A percentile compares a stretch with the other conserved stretches of the same genome.
Conservation (phyloP, 1,140 invertebrate species). For the Octopus sinensis region DNA sequence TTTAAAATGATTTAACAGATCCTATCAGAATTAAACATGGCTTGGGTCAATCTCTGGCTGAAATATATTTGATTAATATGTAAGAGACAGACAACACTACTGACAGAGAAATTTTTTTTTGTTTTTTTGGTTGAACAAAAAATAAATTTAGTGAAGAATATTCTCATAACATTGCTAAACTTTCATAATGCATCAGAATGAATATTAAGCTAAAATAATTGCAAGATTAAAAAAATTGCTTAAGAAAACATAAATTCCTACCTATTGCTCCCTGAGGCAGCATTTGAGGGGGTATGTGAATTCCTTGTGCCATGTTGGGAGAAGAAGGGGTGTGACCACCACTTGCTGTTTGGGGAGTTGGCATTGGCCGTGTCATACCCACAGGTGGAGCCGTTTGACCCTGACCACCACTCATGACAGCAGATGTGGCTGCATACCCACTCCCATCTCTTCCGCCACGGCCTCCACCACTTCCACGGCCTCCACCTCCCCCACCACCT, state of each 20-base stretch:
- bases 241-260: slow-evolving; percentile 21
- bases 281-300: slow-evolving; percentile 25
- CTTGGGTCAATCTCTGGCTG: too few relatives aligned
- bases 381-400: slow-evolving; percentile 52
- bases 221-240: too few relatives aligned
- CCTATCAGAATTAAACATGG: too few relatives aligned
- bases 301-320: slow-evolving; percentile 24
- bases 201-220: too few relatives aligned
- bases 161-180: too few relatives aligned
- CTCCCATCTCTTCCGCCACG: slow-evolving; percentile 19
- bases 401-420: slow-evolving; percentile 47
- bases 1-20: too few relatives aligned
- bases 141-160: too few relatives aligned
- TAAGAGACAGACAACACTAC: too few relatives aligned
- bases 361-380: slow-evolving; percentile 73
- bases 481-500: slow-evolving; percentile 13
- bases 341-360: slow-evolving; percentile 21
- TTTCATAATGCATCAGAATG: too few relatives aligned
- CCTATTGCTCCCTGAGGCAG: slow-evolving; percentile 32
- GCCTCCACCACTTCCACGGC: slow-evolving; percentile 16
- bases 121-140: too few relatives aligned
- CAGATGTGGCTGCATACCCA: slow-evolving; percentile 15
- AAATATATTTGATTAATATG: too few relatives aligned
- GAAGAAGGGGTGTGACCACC: slow-evolving; percentile 24
- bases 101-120: too few relatives aligned